Conservation (phyloP, 2,888 invertebrate genomes). For the Lepidochrysops patricia region DNA sequence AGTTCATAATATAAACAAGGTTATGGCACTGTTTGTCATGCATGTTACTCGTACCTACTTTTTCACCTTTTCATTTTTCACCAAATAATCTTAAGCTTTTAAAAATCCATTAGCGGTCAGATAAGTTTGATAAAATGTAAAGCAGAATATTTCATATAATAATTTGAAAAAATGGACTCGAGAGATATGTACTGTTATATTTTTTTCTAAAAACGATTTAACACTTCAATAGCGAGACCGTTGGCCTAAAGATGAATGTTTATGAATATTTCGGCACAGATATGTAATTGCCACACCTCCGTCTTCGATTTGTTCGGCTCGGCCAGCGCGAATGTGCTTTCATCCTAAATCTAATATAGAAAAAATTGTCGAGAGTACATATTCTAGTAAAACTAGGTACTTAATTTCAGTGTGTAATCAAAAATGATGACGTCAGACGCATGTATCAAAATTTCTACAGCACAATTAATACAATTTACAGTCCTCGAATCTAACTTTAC, state of each 20-base stretch:
- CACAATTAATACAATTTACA: not conserved
- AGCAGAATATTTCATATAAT: not conserved
- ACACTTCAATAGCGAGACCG: not conserved
- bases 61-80: no score
- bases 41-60: no score
- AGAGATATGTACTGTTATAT: slow-evolving; percentile 32
- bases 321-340: no score
- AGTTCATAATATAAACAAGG: no score
- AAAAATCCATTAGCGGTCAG: not conserved
- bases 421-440: not conserved
- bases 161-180: slow-evolving; percentile 28
- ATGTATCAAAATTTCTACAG: not conserved
- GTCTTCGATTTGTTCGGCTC: no score
- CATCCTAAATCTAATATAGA: not conserved
- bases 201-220: slow-evolving; percentile 24
- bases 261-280: no score
- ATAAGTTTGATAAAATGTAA: not conserved
- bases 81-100: no score
- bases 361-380: not conserved
- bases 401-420: not conserved
- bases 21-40: no score
- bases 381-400: not conserved
- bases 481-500: not conserved
- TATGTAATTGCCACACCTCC: no score
- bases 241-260: no score